phyloP scores from a whole-genome alignment of 1,140 invertebrate genomes.

The Drusus annulatus region DNA sequence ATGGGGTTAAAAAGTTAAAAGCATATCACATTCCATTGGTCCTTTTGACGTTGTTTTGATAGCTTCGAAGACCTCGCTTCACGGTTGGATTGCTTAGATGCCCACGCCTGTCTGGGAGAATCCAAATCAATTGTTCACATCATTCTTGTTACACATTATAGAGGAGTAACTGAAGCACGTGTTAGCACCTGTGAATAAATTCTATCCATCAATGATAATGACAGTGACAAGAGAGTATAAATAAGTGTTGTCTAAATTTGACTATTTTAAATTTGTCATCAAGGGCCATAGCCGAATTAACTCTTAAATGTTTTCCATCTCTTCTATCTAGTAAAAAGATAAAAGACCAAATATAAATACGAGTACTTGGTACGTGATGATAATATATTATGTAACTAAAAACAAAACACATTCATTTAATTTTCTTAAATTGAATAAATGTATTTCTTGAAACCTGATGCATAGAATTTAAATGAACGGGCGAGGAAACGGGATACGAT shows the following conservation, averaged over 20 bases:
- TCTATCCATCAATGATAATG: not conserved
- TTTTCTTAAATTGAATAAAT: not conserved
- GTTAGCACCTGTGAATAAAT: constrained; percentile 37
- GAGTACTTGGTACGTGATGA: too few relatives aligned
- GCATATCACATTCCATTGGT: constrained; percentile 51
- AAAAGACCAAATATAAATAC: too few relatives aligned
- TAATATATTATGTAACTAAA: too few relatives aligned
- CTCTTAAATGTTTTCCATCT: too few relatives aligned
- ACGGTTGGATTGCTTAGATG: constrained; percentile 46
- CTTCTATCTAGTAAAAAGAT: too few relatives aligned
- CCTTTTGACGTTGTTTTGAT: constrained; percentile 57
- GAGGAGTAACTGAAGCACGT: constrained; percentile 23
- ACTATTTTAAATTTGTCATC: too few relatives aligned
- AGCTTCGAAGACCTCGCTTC: constrained; percentile 48
- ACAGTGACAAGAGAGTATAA: too few relatives aligned
- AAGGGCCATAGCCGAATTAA: too few relatives aligned
- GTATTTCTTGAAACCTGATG: not conserved
- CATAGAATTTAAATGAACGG: constrained; percentile 24
- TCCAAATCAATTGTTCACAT: constrained; percentile 47
- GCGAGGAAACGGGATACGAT: not conserved
- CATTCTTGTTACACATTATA: constrained; percentile 38
- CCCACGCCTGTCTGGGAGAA: constrained; percentile 45
- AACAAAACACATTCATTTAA: not conserved
- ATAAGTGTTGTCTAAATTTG: too few relatives aligned
- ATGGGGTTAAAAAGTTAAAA: constrained; percentile 47